Percentiles rank a stretch among this genome's conserved stretches.
phyloP scores from a whole-genome alignment of 2,113 vertebrate genomes.

The Pleuronectes platessa region DNA sequence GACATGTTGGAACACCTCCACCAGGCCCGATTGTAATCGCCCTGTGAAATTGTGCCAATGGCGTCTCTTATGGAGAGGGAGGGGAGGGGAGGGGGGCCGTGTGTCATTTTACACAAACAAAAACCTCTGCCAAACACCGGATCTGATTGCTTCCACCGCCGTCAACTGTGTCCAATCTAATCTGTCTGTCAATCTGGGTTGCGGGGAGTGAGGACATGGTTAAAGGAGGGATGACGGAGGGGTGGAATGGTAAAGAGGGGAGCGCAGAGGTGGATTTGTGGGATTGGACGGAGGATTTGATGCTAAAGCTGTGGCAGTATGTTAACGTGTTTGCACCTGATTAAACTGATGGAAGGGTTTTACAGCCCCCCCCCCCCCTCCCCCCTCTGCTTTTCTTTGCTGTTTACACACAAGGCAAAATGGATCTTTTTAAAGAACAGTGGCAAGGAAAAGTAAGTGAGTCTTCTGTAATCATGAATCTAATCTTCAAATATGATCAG shows the following conservation, averaged over 20 bases:
- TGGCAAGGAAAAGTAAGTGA: too few species aligned
- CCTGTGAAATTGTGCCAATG: constrained; percentile 81
- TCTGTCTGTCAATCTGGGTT: constrained; percentile 84
- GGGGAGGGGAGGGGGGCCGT: constrained; percentile 53
- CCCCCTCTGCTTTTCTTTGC: too few species aligned
- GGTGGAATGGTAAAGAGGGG: constrained; percentile 54
- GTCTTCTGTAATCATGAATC: background rate
- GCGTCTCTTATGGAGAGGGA: constrained; percentile 69
- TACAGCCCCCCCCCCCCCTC: too few species aligned
- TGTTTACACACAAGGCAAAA: background rate
- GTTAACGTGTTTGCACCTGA: constrained; percentile 27
- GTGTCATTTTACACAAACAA: constrained; percentile 86
- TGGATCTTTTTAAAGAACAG: background rate
- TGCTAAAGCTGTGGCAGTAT: constrained; percentile 35
- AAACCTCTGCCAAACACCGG: constrained; percentile 80
- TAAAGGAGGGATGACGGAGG: constrained; percentile 71
- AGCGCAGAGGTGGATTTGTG: constrained; percentile 56
- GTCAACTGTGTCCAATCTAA: constrained; percentile 86
- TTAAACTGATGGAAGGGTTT: constrained; percentile 7
- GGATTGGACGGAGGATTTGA: constrained; percentile 46
- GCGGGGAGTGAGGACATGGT: constrained; percentile 64
- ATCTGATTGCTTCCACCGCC: constrained; percentile 81
- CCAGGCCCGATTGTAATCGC: constrained; percentile 83
- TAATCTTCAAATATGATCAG: background rate
- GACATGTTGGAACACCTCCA: constrained; percentile 84